phyloP scores from a whole-genome alignment of 2,113 vertebrate genomes.

The Oryzias javanicus region DNA sequence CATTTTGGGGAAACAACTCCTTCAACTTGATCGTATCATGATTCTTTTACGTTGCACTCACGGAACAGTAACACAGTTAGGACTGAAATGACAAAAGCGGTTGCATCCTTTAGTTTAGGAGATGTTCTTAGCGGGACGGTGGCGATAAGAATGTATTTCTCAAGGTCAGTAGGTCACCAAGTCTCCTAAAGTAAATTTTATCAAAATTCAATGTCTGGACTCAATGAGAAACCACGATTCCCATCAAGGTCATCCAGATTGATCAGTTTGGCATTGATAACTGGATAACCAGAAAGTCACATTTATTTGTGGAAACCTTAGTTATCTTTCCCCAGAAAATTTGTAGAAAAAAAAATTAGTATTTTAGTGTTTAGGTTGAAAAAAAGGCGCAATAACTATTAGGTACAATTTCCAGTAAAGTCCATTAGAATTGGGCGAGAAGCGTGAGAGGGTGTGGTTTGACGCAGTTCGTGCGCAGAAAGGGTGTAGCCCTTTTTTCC shows the following conservation, averaged over 20 bases:
- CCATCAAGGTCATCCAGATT: constrained; percentile 55
- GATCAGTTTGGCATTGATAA: constrained; percentile 38
- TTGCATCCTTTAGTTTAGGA: constrained; percentile 27
- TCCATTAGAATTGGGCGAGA: constrained; percentile 15
- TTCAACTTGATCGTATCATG: constrained; percentile 45
- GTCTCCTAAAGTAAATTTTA: constrained; percentile 28
- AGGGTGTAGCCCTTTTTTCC: constrained; percentile 77
- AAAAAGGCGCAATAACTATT: constrained; percentile 7
- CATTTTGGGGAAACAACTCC: constrained; percentile 51
- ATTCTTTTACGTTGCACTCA: constrained; percentile 47
- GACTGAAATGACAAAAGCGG: constrained; percentile 17
- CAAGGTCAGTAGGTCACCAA: constrained; percentile 15
- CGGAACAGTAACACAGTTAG: constrained; percentile 57
- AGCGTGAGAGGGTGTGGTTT: constrained; percentile 70
- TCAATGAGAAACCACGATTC: constrained; percentile 23
- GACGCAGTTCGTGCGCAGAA: constrained; percentile 78
- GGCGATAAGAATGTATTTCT: constrained; percentile 12
- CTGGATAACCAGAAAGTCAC: constrained; percentile 11
- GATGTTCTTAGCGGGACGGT: constrained; percentile 30
- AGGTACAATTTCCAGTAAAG: neutral
- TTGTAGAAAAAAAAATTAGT: constrained; percentile 1
- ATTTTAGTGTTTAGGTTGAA: constrained; percentile 4
- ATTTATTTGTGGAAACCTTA: constrained; percentile 27
- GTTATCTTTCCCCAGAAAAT: constrained; percentile 7
- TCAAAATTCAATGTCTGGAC: constrained; percentile 19